Conservation (phyloP, 2,113 vertebrate species). For the Mustela lutreola region DNA sequence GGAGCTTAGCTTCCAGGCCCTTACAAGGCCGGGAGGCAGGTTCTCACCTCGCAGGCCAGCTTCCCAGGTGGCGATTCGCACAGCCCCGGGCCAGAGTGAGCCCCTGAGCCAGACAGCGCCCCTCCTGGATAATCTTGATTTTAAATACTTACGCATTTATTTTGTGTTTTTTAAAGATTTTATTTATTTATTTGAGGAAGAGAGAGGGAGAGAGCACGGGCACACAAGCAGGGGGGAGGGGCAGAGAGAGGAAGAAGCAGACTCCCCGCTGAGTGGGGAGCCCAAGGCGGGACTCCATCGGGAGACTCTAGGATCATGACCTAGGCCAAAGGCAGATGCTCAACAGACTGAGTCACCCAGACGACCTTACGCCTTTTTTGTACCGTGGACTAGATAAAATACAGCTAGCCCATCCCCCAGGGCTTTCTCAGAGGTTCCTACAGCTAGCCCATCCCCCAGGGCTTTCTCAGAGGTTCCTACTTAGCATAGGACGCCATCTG, state of each 20-base stretch:
- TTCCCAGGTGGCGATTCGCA: accelerated
- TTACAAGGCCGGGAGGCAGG: accelerated
- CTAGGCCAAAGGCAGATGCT: neutral
- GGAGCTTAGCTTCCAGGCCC: neutral
- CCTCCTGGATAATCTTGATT: neutral
- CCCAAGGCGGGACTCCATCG: too few species aligned
- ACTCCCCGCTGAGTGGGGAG: too few species aligned
- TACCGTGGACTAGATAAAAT: accelerated
- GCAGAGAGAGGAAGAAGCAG: too few species aligned
- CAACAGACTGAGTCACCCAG: neutral
- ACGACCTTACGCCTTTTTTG: accelerated
- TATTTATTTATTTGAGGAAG: too few species aligned
- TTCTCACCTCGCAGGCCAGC: neutral
- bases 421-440: accelerated
- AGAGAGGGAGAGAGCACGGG: too few species aligned
- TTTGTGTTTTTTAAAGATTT: too few species aligned
- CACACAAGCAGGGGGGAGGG: too few species aligned
- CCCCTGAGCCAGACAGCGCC: accelerated
- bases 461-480: neutral
- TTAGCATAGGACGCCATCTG: neutral
- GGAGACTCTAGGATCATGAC: neutral
- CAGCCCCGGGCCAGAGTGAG: neutral
- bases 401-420: accelerated
- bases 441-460: accelerated
- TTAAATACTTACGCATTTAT: neutral